Evolutionary conservation across 2,797 vertebrate species (phyloP), one percentile per base, ranked within the genome.

Genomic region (Anisognathus igniventris): DNA sequence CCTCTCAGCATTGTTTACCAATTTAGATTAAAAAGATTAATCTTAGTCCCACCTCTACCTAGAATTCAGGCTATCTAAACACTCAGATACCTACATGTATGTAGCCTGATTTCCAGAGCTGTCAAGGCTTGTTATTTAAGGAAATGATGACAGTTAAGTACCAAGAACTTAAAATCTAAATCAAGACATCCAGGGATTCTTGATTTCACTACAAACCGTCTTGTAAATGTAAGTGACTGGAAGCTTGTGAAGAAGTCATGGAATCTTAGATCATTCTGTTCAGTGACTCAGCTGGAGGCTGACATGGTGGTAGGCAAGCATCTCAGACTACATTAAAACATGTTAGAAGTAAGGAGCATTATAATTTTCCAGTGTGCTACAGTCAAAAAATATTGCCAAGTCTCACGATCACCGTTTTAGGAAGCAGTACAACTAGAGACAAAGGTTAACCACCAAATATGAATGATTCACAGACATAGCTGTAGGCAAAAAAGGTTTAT

Each of bases 241-340:
- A 90, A 90, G 37, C 45, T 83, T 75, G 54, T 1, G 5, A 86
- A 78, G 39, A 67, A 90, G 18, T 87, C 53, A 81, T 78, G 45
- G 44, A 84, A 79, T 82, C 83, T 86, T 70, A 90, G 60, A 82
- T 86, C 53, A 86, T 27, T 51, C 28, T 77, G 20, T 66, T 75
- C 47, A 82, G 53, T 96, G 88, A 96, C 74, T 96, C 83, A 94
- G 67, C 40, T 81, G 58, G 48, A 82, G 70, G 51, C 24, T 15
- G 18, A 45, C 40, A 47, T 15, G 8, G 20, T 60, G 16, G 27
- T 53, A 81, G 58, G 44, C 65, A 90, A 91, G 42, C 9, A 48
- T 48, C 50, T 88, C 66, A 84, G 53, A 75, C 33, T 78, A 51
- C 31, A 35, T 44, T 71, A 45, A 90, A 72, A 88, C 7, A 60